These are phyloP conservation scores for Notodonta ziczac DNA, from an alignment of 2,888 invertebrate genomes.

Conservation along the genomic window DNA sequence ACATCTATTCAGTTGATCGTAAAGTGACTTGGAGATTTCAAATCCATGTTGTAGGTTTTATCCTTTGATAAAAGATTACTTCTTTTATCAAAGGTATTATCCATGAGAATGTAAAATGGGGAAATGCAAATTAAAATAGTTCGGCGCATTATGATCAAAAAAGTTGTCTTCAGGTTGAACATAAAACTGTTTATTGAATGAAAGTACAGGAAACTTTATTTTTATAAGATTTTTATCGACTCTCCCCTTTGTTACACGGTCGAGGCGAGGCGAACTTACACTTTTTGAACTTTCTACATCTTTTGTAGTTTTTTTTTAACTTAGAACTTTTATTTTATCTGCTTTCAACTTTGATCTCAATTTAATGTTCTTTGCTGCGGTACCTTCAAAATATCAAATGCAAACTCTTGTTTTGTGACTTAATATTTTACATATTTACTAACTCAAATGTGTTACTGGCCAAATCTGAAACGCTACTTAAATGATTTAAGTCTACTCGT, in stretches of 20 bases:
- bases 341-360: constrained; percentile 5
- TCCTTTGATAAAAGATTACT: not conserved
- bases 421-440: too few relatives aligned
- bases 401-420: too few relatives aligned
- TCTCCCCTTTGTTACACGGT: constrained; percentile 32
- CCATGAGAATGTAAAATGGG: not conserved
- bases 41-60: not conserved
- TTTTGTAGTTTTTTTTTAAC: constrained; percentile 26
- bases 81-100: too few relatives aligned
- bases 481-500: too few relatives aligned
- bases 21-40: not conserved
- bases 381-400: not conserved
- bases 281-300: constrained; percentile 30
- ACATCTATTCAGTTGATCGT: too few relatives aligned
- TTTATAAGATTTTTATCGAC: constrained; percentile 38
- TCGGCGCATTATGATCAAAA: constrained; percentile 8
- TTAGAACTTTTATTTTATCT: constrained; percentile 15
- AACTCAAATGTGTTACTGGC: too few relatives aligned
- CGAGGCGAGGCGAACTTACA: constrained; percentile 22
- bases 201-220: constrained; percentile 29
- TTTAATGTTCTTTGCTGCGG: not conserved
- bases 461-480: too few relatives aligned
- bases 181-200: constrained; percentile 35
- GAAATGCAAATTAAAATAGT: not conserved
- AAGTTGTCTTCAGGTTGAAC: constrained; percentile 27